Evolutionary conservation across 1,140 invertebrate species (phyloP), one percentile per base, ranked within the genome.

Genomic region (Zaprionus tsacasi): DNA sequence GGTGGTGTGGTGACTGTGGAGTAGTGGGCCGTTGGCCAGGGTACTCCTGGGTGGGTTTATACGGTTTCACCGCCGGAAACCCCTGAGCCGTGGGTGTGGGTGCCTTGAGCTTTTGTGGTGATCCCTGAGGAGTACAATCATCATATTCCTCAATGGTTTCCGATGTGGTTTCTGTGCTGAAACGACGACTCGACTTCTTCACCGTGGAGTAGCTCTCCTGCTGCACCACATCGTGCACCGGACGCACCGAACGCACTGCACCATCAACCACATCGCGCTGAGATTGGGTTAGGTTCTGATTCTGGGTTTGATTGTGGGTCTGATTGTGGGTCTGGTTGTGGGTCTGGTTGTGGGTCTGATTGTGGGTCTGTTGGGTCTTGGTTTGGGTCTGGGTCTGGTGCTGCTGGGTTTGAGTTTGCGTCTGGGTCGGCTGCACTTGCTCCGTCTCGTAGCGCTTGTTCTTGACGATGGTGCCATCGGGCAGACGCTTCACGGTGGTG

Each of bases 381-480:
- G 17, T 70, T 15, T 76, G 78, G 11, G 52, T 55, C 27, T 79
- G 78, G 27, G 69, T 69, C 52, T 79, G 71, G 21, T 56, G 58
- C 11, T 60, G 60, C n/a, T 82, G 83, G 6, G 27, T 67, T 27
- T 70, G 64, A 11, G 55, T 79, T 30, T 60, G 69, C 27, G 63
- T 64, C 12, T 69, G 72, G 0, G 52, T 25, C 0, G 89, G 85
- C 12, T 61, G 48, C 2, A 82, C 12, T 21, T 92, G 87, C 66
- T 93, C 94, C 25, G 94, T 95, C 74, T 95, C 95, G 43, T 95
- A 94, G 56, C 93, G 93, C 38, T 94, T 95, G 72, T 95, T 95
- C 21, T 95, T 95, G 3, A 95, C 94, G 68, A 93, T 93, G 15
- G 94, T 95, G 17, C 95, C 95, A 81, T 95, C 95, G 12, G 94